These are phyloP conservation scores for Hydrolagus affinis DNA, from an alignment of 2,113 vertebrate species.

Conservation along the genomic window DNA sequence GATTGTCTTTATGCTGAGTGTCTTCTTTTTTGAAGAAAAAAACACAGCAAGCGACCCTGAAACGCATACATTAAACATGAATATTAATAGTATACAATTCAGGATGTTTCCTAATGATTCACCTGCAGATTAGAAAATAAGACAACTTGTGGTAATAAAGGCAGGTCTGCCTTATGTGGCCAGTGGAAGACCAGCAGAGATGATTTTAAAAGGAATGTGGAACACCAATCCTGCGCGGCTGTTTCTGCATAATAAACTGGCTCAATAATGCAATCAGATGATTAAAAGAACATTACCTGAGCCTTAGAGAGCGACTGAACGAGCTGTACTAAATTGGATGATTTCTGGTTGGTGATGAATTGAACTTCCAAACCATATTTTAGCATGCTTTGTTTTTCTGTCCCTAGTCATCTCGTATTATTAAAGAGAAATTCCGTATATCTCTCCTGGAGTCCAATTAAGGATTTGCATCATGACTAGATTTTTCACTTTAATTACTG, in stretches of 20 bases:
- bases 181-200: constrained; percentile 24
- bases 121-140: constrained; percentile 25
- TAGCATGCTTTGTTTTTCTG: constrained; percentile 96
- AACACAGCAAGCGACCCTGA: background rate
- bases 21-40: constrained; percentile 23
- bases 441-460: constrained; percentile 99
- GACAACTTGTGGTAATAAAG: constrained; percentile 7
- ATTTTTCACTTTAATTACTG: constrained; percentile 99
- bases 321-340: constrained; percentile 95
- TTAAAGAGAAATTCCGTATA: constrained; percentile 99
- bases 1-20: constrained; percentile 20
- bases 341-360: constrained; percentile 97
- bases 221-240: constrained; percentile 62
- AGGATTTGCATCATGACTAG: constrained; percentile 99
- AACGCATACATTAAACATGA: constrained; percentile 31
- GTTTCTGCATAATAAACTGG: constrained; percentile 61
- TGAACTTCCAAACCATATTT: constrained; percentile 89
- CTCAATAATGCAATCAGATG: constrained; percentile 81
- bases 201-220: constrained; percentile 55
- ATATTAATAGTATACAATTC: constrained; percentile 17
- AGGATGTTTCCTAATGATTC: constrained; percentile 22
- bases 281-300: constrained; percentile 99
- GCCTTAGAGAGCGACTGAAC: constrained; percentile 84
- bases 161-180: background rate
- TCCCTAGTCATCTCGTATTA: constrained; percentile 98